These are phyloP conservation scores for Iguana delicatissima DNA, from an alignment of 2,797 vertebrate genomes.

Conservation along the genomic window DNA sequence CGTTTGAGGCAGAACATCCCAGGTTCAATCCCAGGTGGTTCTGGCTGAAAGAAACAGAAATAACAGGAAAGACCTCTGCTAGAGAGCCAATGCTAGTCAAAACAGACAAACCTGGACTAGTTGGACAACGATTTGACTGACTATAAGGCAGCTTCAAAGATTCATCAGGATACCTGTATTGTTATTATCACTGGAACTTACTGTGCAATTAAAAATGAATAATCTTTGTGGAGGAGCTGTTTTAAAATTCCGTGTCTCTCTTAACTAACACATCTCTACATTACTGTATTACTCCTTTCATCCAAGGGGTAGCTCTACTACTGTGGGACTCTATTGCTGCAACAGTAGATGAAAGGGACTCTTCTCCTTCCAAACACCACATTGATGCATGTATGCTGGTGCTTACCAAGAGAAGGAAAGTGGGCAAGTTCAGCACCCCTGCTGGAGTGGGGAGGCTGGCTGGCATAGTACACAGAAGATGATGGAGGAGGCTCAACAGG, in stretches of 20 bases:
- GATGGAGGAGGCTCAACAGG: neutral
- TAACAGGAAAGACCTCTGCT: neutral
- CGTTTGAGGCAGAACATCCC: neutral
- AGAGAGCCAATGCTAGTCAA: neutral
- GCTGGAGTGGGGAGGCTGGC: neutral
- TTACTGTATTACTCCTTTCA: neutral
- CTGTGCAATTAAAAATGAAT: neutral
- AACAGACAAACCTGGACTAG: neutral
- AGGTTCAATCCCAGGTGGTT: neutral
- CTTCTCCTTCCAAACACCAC: constrained; percentile 4
- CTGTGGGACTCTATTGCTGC: neutral
- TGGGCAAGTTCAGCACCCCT: neutral
- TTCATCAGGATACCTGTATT: neutral
- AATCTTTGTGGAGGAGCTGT: neutral
- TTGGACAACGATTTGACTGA: neutral
- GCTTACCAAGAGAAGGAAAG: neutral
- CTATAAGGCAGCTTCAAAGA: too few relatives aligned
- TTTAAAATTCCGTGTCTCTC: accelerated
- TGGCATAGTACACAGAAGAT: neutral
- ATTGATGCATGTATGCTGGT: neutral
- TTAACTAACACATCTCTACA: neutral
- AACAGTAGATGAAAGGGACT: neutral
- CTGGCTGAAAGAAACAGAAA: neutral
- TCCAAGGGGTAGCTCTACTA: neutral
- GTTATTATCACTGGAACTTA: neutral